phyloP scores from a whole-genome alignment of 2,888 invertebrate genomes.

The Oxycera nigricornis region DNA sequence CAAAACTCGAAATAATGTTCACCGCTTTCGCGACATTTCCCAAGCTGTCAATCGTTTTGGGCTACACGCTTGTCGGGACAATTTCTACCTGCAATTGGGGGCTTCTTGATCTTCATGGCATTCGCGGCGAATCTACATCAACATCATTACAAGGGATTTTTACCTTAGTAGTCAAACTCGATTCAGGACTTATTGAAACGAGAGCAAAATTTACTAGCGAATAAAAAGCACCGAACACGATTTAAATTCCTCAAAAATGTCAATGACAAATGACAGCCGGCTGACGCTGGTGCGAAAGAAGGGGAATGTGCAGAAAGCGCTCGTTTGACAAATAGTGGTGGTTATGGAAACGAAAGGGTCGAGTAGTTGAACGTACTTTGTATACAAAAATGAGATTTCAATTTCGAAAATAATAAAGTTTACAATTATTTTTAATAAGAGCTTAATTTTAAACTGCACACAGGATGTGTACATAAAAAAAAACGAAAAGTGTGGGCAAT shows the following conservation, averaged over 20 bases:
- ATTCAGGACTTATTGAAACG: slow-evolving; percentile 9
- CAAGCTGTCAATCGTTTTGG: background rate
- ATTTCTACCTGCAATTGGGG: slow-evolving; percentile 38
- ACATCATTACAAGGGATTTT: slow-evolving; percentile 32
- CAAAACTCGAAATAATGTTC: background rate
- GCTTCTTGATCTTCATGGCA: slow-evolving; percentile 42
- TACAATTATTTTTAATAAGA: no score
- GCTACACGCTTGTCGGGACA: background rate
- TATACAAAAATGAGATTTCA: no score
- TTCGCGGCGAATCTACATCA: slow-evolving; percentile 18
- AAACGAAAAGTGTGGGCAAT: no score
- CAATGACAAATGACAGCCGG: slow-evolving; percentile 5
- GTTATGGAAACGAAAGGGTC: no score
- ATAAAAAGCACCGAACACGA: background rate
- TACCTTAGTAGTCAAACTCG: slow-evolving; percentile 33
- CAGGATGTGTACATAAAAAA: no score
- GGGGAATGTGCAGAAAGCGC: no score
- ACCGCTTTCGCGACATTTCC: no score
- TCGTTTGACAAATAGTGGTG: no score
- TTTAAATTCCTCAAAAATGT: slow-evolving; percentile 1
- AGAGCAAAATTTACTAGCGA: background rate
- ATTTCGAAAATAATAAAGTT: no score
- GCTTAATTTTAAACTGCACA: no score
- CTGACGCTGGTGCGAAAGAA: no score
- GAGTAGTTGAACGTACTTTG: no score